Evolutionary conservation across 2,797 vertebrate genomes (phyloP).

Genomic region (Pagetopsis macropterus): DNA sequence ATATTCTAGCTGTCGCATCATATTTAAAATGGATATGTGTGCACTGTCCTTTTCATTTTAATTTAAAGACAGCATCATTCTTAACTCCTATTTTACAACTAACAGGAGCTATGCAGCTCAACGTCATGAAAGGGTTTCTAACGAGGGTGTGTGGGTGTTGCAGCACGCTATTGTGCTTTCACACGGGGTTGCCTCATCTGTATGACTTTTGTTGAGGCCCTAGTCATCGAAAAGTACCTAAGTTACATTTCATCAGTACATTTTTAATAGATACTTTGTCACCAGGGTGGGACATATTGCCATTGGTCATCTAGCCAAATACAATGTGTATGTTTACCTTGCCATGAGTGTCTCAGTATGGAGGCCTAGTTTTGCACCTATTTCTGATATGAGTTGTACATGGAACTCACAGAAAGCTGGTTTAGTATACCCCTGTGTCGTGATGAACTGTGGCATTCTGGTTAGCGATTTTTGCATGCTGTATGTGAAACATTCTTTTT

Average conservation of each 20-base stretch:
- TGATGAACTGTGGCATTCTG: background rate
- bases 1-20: background rate
- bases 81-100: background rate
- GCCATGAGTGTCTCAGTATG: background rate
- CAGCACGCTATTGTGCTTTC: constrained; percentile 23
- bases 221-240: constrained; percentile 36
- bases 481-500: background rate
- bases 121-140: background rate
- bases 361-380: background rate
- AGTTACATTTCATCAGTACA: constrained; percentile 12
- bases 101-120: background rate
- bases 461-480: background rate
- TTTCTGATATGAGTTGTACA: background rate
- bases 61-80: background rate
- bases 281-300: constrained; percentile 20
- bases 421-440: background rate
- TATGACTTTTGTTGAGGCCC: constrained; percentile 25
- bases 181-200: constrained; percentile 15
- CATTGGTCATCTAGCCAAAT: background rate
- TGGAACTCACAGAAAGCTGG: background rate
- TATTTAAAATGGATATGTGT: background rate
- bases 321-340: background rate
- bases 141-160: background rate
- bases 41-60: background rate
- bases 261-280: constrained; percentile 30